Evolutionary conservation across 1,140 invertebrate species (phyloP).

Genomic region (Dendroctonus valens): DNA sequence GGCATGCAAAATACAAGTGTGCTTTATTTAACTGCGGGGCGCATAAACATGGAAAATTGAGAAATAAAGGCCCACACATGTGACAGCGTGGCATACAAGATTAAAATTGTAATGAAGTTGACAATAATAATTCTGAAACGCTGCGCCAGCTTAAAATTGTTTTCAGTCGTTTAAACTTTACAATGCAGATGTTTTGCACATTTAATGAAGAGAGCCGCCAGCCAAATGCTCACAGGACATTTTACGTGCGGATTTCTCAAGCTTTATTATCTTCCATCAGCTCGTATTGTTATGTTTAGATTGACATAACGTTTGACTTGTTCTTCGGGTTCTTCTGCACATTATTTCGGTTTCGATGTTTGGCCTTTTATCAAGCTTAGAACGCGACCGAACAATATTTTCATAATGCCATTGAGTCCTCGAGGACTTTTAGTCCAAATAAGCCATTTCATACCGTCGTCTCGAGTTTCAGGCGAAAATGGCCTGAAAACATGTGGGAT

Average conservation of each 20-base stretch:
- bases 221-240: not conserved
- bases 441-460: conserved; percentile 2
- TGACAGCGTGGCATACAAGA: not conserved
- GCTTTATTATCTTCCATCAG: too few relatives aligned
- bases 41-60: conserved; percentile 9
- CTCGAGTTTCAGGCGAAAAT: conserved; percentile 6
- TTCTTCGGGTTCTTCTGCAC: not conserved
- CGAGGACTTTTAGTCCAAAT: too few relatives aligned
- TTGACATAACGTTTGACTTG: not conserved
- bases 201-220: not conserved
- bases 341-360: not conserved
- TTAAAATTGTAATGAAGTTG: not conserved
- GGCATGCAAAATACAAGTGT: too few relatives aligned
- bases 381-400: too few relatives aligned
- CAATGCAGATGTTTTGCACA: not conserved
- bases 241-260: too few relatives aligned
- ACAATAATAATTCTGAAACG: not conserved
- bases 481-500: conserved; percentile 15
- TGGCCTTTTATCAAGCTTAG: too few relatives aligned
- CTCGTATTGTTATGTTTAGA: too few relatives aligned
- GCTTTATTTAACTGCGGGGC: too few relatives aligned
- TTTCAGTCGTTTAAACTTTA: not conserved
- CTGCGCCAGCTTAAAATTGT: not conserved
- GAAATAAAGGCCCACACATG: conserved; percentile 6
- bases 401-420: too few relatives aligned